A percentile compares a stretch with the other conserved stretches of the same genome.
These are phyloP conservation scores for Lingula anatina DNA, from an alignment of 2,888 invertebrate species.

Conservation along the genomic window DNA sequence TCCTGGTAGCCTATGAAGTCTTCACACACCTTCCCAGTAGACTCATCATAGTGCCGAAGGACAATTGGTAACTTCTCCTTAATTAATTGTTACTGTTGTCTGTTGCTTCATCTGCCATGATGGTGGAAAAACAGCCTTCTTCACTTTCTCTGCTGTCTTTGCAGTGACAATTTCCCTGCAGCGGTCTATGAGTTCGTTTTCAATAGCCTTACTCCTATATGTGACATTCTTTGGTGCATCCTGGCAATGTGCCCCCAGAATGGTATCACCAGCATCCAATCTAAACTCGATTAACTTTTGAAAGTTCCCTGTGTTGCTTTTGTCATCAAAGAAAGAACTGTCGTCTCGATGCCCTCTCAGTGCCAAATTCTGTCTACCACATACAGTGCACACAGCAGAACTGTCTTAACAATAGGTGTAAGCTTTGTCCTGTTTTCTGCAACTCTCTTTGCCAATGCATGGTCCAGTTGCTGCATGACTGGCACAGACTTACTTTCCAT, in stretches of 20 bases:
- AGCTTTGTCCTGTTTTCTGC: not conserved
- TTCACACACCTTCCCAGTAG: too few relatives aligned
- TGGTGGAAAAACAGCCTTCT: not conserved
- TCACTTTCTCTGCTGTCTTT: not conserved
- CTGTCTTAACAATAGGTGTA: not conserved
- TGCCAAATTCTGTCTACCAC: not conserved
- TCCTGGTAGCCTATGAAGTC: too few relatives aligned
- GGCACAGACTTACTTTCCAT: not conserved
- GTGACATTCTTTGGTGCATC: not conserved
- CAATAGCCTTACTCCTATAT: not conserved
- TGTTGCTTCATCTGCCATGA: not conserved
- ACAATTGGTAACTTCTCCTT: not conserved
- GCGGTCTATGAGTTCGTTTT: not conserved
- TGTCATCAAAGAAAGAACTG: not conserved
- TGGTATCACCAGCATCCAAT: not conserved
- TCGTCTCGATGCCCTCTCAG: not conserved
- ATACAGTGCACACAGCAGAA: not conserved
- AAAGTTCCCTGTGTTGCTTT: too few relatives aligned
- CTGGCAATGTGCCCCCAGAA: not conserved
- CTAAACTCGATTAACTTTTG: too few relatives aligned
- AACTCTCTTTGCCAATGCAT: too few relatives aligned
- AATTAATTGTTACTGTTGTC: not conserved
- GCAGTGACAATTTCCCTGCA: not conserved
- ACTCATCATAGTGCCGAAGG: too few relatives aligned
- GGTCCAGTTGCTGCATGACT: not conserved